These are phyloP conservation scores for Psammodynastes pulverulentus DNA, from an alignment of 2,113 vertebrate genomes.

Conservation along the genomic window DNA sequence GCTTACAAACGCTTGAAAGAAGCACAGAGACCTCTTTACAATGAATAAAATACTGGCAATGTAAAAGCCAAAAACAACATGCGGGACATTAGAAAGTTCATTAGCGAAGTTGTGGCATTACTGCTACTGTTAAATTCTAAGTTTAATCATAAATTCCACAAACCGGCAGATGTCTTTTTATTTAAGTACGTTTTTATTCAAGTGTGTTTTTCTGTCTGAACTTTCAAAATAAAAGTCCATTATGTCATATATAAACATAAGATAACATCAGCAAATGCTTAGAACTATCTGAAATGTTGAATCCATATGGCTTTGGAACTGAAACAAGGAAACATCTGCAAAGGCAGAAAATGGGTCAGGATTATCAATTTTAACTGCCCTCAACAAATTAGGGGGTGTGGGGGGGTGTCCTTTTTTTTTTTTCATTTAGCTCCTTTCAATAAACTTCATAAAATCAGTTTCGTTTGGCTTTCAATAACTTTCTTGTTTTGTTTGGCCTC, in stretches of 20 bases:
- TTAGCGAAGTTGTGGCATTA: neutral
- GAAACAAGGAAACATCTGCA: neutral
- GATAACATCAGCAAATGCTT: constrained; percentile 1
- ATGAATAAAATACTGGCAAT: neutral
- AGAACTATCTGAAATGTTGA: constrained; percentile 13
- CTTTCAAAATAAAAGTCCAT: constrained; percentile 11
- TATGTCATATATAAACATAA: constrained; percentile 14
- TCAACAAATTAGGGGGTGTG: neutral
- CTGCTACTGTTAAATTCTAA: neutral
- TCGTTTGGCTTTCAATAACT: neutral
- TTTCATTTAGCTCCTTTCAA: neutral
- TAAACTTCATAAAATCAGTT: neutral
- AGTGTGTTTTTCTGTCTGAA: constrained; percentile 9
- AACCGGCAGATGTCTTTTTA: constrained; percentile 16
- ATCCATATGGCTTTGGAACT: neutral
- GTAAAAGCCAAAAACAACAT: neutral
- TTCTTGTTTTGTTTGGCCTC: neutral
- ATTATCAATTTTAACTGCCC: constrained; percentile 16
- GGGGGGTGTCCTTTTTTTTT: too few species aligned
- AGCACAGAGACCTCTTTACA: neutral
- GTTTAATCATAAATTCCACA: neutral
- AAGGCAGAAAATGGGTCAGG: neutral
- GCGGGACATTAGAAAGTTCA: neutral
- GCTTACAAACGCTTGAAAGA: neutral
- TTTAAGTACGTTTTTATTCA: constrained; percentile 17